Base-by-base conservation (phyloP, 2,113 vertebrate species). In the Tyto alba region DNA sequence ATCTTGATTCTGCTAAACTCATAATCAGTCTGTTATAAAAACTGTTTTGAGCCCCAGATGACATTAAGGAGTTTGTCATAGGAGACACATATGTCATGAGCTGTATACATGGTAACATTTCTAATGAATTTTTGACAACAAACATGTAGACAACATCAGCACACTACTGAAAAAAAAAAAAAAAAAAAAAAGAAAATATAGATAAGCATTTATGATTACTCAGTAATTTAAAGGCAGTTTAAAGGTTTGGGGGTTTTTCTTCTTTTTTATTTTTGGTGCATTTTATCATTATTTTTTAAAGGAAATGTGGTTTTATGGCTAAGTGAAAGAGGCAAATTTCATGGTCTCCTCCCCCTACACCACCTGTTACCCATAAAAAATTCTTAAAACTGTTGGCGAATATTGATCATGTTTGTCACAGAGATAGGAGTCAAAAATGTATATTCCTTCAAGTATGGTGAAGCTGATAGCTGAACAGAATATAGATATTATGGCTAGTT, bases 21-120 rank as follows among this genome's bases (percentile, higher is more conserved):
- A 91, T 97, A 94, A 97, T 94, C 79, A 96, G 47, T 82, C 81
- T 95, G 89, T 96, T 94, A 64, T 76, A 94, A 97, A 97, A 96
- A 62, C 43, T 64, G 62, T 88, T 95, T 53, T 48, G 85, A 95
- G 68, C 30, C 79, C 40, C 67, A 85, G 96, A 81, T 62, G 32
- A 63, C 69, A 85, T 45, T 80, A 91, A 96, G 27, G 55, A 89
- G 25, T 89, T 93, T 96, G 52, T 95, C 73, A 71, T 62, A 85
- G 75, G 74, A 95, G 82, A 96, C 45, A n/a, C 68, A 55, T 69
- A 68, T 52, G 30, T 74, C 90, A 84, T 69, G 64, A 93, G 55
- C 11, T 81, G 64, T 55, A 75, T 25, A 80, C 53, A 45, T 38
- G 13, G 32, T 10, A 94, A 17, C 50, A 48, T 78, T 66, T 89